These are phyloP conservation scores for Lochmaea crataegi DNA, from an alignment of 2,888 invertebrate species.

Conservation along the genomic window DNA sequence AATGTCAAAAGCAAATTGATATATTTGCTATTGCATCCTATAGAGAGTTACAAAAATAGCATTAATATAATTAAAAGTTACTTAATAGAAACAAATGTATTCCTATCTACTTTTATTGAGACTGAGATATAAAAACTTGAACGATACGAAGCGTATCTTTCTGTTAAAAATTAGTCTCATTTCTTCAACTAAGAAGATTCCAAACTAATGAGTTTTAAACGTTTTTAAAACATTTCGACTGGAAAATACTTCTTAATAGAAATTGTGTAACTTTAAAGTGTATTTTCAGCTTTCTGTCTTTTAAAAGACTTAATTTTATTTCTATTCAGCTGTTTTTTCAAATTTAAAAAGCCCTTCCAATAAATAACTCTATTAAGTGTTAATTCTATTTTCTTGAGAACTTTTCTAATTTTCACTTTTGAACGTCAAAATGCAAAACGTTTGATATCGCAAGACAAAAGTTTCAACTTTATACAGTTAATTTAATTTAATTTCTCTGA, in stretches of 20 bases:
- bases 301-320: background rate
- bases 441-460: background rate
- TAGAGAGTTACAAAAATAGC: too few species aligned
- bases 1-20: too few species aligned
- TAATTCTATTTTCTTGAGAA: background rate
- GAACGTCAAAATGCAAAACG: background rate
- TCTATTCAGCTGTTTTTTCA: slow-evolving; percentile 4
- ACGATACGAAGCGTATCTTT: background rate
- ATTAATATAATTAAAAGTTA: too few species aligned
- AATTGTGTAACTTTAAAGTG: background rate
- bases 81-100: too few species aligned
- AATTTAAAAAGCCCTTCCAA: background rate
- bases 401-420: background rate
- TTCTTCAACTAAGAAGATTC: background rate
- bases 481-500: too few species aligned
- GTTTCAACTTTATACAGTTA: too few species aligned
- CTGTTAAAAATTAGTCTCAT: background rate
- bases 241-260: slow-evolving; percentile 5
- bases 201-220: background rate
- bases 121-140: too few species aligned
- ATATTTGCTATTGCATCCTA: too few species aligned
- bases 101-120: too few species aligned
- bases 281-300: slow-evolving; percentile 1
- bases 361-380: slow-evolving; percentile 1
- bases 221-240: background rate